Evolutionary conservation across 2,888 invertebrate genomes (phyloP), one percentile per base, ranked within the genome.

Genomic region (Flexamia atlantica): DNA sequence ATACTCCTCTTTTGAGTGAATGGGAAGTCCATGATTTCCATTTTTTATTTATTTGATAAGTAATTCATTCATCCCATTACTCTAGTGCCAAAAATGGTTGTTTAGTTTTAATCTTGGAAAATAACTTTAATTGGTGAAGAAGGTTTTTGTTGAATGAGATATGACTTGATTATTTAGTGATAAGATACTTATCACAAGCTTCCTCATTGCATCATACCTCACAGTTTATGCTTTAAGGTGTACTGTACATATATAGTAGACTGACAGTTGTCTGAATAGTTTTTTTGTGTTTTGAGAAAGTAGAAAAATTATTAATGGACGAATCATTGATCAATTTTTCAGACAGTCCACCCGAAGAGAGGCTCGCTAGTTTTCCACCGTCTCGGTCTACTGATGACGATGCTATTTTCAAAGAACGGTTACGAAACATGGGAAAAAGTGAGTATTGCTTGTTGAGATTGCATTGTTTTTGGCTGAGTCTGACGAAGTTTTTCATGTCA

Each of bases 371-470:
- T 50, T 87, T 87, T 64, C 84, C 85, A 30, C 83, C 74, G 36
- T 82, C 79, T 17, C 80, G 86, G 30, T 50, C 85, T 7, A 30
- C 70, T 0, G 87, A 94, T 86, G 94, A 94, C 87, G 95, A 95
- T 88, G 94, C 92, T 76, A 91, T 92, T 9, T 96, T 96, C 87
- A 95, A 94, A 89, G 96, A 96, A 89, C 93, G 95, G 87, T 91
- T 96, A 84, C 94, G 94, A 90, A 95, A 95, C 90, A 96, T 96
- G 96, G 95, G 96, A 53, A 96, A 96, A 93, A 89, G 94, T 94
- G 90, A 91, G 91, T 90, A 85, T 70, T 23, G n/a, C n/a, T n/a
- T n/a, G n/a, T n/a, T n/a, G n/a, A n/a, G n/a, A n/a, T n/a, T n/a
- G n/a, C n/a, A n/a, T n/a, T n/a, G n/a, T n/a, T n/a, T n/a, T n/a